Evolutionary conservation across 2,797 vertebrate genomes (phyloP).

Genomic region (Eospalax fontanierii): DNA sequence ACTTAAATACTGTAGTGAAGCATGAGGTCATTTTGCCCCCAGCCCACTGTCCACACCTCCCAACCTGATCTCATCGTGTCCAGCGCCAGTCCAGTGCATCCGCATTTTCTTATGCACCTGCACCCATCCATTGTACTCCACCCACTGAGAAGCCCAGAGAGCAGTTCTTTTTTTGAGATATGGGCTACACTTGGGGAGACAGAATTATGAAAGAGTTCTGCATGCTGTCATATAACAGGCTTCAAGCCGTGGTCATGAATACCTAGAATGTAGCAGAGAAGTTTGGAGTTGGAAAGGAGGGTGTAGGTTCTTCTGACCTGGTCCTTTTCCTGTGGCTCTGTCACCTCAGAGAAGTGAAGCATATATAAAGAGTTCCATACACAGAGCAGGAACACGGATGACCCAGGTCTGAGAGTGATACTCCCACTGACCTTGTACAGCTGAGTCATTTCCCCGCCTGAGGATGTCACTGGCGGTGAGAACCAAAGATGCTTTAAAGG

Average conservation of each 20-base stretch:
- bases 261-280: neutral
- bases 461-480: neutral
- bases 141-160: neutral
- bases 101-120: neutral
- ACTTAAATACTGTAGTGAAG: neutral
- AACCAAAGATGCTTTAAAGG: neutral
- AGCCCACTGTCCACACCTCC: neutral
- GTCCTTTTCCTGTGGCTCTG: neutral
- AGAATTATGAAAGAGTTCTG: neutral
- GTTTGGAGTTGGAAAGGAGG: neutral
- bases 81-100: neutral
- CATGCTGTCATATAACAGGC: neutral
- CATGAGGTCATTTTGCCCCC: neutral
- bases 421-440: no score
- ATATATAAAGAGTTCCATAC: neutral
- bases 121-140: accelerated
- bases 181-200: neutral
- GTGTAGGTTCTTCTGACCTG: neutral
- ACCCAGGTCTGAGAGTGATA: neutral
- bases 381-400: neutral
- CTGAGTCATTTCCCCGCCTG: neutral
- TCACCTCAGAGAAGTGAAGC: neutral
- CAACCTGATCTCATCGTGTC: neutral
- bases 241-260: neutral
- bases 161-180: neutral